Evolutionary conservation across 2,113 vertebrate species (phyloP).

Genomic region (Trematomus loennbergii): DNA sequence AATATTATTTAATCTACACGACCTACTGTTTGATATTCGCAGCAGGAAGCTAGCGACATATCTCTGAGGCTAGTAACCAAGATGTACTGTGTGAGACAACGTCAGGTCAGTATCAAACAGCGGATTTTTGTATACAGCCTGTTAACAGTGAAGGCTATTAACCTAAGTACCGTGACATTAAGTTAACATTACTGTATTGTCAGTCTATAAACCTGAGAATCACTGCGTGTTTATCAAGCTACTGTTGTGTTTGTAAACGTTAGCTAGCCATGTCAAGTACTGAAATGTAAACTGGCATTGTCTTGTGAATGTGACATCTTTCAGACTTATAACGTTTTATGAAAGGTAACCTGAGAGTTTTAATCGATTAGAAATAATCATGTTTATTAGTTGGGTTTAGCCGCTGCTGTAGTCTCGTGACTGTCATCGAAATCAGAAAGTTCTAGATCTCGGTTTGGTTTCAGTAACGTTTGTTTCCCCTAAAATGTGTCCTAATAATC

Average conservation of each 20-base stretch:
- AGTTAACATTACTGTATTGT: not conserved
- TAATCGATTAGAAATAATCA: not conserved
- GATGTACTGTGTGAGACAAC: constrained; percentile 7
- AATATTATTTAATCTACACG: not conserved
- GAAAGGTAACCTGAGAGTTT: not conserved
- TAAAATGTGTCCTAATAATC: not conserved
- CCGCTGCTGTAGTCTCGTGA: constrained; percentile 5
- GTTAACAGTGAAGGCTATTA: not conserved
- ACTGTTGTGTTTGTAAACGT: constrained; percentile 21
- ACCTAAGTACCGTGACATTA: not conserved
- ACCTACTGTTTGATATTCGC: not conserved
- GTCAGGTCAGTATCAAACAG: not conserved
- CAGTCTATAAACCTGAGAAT: not conserved
- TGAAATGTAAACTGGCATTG: constrained; percentile 21
- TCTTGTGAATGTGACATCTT: constrained; percentile 4
- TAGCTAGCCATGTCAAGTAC: not conserved
- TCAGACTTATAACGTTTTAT: not conserved
- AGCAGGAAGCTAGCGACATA: constrained; percentile 37
- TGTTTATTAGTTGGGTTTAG: not conserved
- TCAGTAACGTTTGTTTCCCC: not conserved
- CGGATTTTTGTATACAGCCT: not conserved
- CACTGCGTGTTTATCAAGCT: not conserved
- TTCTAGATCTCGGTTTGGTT: constrained; percentile 56
- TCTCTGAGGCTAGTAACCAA: not conserved
- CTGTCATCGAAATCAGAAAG: constrained; percentile 63